These are phyloP conservation scores for Melangyna quadrimaculata DNA, from an alignment of 2,888 invertebrate genomes.

Conservation along the genomic window DNA sequence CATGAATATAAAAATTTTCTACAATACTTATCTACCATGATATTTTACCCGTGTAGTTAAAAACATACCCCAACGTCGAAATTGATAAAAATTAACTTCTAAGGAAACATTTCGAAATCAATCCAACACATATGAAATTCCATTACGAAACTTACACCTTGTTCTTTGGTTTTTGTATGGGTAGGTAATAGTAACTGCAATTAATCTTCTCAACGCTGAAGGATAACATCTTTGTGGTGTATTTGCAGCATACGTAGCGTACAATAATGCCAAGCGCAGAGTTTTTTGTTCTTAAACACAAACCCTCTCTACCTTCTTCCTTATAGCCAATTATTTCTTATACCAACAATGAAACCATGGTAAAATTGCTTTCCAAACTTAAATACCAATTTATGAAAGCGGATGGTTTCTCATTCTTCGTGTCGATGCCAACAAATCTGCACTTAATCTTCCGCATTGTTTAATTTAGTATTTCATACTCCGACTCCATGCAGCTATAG, in stretches of 20 bases:
- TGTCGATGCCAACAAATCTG: conserved; percentile 66
- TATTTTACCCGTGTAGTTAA: too few species aligned
- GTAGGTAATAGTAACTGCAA: conserved; percentile 18
- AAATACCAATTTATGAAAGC: conserved; percentile 68
- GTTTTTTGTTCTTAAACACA: conserved; percentile 16
- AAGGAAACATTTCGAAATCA: not conserved
- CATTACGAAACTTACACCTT: conserved; percentile 46
- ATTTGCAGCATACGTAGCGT: conserved; percentile 41
- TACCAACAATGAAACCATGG: conserved; percentile 22
- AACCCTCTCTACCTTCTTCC: not conserved
- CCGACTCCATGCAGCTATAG: not conserved
- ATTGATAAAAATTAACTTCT: too few species aligned
- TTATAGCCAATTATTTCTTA: conserved; percentile 18
- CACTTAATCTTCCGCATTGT: conserved; percentile 71
- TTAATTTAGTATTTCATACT: conserved; percentile 66
- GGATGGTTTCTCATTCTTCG: conserved; percentile 55
- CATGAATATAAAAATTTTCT: too few species aligned
- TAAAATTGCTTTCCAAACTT: conserved; percentile 39
- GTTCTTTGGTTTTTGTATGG: conserved; percentile 11
- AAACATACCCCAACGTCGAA: too few species aligned
- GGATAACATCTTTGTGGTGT: conserved; percentile 52
- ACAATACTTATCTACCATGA: too few species aligned
- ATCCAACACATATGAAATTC: conserved; percentile 13
- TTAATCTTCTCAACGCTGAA: conserved; percentile 52
- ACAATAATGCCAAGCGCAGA: conserved; percentile 22